These are phyloP conservation scores for Clarias magur DNA, from an alignment of 2,113 vertebrate genomes.

Conservation along the genomic window DNA sequence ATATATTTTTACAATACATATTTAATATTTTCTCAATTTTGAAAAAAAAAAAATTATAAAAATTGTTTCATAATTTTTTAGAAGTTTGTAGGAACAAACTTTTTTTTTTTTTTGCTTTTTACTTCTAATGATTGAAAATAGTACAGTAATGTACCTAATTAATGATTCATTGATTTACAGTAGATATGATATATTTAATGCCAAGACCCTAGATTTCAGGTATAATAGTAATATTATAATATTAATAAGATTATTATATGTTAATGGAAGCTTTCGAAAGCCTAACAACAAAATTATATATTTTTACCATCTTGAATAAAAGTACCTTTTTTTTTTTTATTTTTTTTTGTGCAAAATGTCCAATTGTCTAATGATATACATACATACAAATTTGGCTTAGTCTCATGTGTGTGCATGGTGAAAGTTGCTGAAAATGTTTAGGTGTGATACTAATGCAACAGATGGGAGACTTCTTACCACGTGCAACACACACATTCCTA, in stretches of 20 bases:
- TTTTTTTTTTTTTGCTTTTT: background rate
- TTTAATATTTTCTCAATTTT: background rate
- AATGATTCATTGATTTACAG: background rate
- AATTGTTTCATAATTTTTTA: background rate
- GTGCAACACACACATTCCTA: constrained; percentile 22
- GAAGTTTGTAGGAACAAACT: background rate
- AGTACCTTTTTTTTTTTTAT: too few relatives aligned
- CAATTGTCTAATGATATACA: background rate
- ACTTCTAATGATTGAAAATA: background rate
- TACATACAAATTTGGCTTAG: background rate
- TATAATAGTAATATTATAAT: background rate
- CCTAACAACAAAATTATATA: too few relatives aligned
- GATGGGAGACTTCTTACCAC: constrained; percentile 35
- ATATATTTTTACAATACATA: background rate
- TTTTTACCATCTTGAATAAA: background rate
- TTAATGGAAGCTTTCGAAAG: too few relatives aligned
- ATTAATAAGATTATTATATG: too few relatives aligned
- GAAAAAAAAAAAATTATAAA: background rate
- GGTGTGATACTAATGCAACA: constrained; percentile 40
- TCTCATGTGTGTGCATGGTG: background rate
- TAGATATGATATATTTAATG: background rate
- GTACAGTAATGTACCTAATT: background rate
- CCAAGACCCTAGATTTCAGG: background rate
- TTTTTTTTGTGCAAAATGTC: too few relatives aligned
- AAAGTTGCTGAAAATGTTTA: constrained; percentile 8